Evolutionary conservation across 2,888 invertebrate species (phyloP).

Genomic region (Spialia ferax): DNA sequence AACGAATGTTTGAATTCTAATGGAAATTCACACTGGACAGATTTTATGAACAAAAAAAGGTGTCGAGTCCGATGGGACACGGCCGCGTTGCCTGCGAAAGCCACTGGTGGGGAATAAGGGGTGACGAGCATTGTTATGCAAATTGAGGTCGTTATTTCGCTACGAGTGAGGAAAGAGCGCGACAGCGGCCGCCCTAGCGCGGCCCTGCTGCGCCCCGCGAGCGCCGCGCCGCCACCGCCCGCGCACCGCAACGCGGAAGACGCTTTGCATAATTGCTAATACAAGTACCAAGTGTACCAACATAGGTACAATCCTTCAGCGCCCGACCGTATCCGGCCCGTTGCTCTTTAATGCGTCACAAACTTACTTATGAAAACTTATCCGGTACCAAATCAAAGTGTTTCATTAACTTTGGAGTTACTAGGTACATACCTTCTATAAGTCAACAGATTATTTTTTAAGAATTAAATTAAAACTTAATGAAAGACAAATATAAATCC

Average conservation of each 20-base stretch:
- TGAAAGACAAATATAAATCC: no score
- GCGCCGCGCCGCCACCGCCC: slow-evolving; percentile 63
- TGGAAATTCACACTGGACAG: slow-evolving; percentile 58
- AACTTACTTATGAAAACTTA: no score
- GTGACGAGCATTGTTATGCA: slow-evolving; percentile 86
- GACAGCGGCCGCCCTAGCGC: slow-evolving; percentile 72
- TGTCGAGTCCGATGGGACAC: slow-evolving; percentile 77
- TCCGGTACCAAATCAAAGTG: no score
- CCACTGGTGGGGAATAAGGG: slow-evolving; percentile 82
- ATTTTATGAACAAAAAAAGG: slow-evolving; percentile 73
- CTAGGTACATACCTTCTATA: no score
- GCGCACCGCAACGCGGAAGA: slow-evolving; percentile 77
- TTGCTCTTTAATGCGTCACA: slow-evolving; percentile 23
- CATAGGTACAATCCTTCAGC: slow-evolving; percentile 57
- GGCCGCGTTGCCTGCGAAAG: slow-evolving; percentile 76
- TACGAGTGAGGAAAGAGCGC: slow-evolving; percentile 85
- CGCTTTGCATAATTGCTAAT: slow-evolving; percentile 85
- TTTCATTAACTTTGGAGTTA: no score
- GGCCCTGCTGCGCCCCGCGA: slow-evolving; percentile 64
- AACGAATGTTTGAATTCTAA: slow-evolving; percentile 53
- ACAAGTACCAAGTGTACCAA: slow-evolving; percentile 65
- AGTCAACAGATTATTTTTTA: no score
- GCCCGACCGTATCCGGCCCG: slow-evolving; percentile 49
- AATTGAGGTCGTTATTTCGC: slow-evolving; percentile 86
- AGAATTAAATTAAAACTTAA: no score